Evolutionary conservation across 1,140 invertebrate species (phyloP).

Genomic region (Meloidogyne hapla): DNA sequence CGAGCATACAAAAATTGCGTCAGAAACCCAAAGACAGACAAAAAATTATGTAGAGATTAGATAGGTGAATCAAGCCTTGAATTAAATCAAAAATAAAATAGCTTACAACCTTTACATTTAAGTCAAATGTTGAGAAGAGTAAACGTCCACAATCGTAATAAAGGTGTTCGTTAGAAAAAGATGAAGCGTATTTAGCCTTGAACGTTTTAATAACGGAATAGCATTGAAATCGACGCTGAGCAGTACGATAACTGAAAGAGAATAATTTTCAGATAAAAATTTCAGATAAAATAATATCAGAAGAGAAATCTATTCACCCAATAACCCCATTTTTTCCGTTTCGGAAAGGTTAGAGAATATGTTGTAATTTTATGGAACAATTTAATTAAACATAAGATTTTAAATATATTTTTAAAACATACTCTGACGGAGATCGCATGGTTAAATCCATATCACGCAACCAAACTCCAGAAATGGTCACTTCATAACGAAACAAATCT

Average conservation of each 20-base stretch:
- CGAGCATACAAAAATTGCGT: no score
- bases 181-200: not conserved
- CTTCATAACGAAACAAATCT: constrained; percentile 5
- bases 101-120: not conserved
- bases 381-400: not conserved
- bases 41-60: no score
- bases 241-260: constrained; percentile 14
- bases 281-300: no score
- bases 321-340: no score
- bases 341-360: no score
- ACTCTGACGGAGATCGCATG: not conserved
- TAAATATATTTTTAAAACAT: not conserved
- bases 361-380: no score
- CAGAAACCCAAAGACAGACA: no score
- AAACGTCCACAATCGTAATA: constrained; percentile 29
- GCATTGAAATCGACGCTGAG: constrained; percentile 22
- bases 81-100: not conserved
- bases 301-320: not conserved
- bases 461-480: not conserved
- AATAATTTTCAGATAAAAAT: not conserved
- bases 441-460: not conserved
- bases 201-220: constrained; percentile 26
- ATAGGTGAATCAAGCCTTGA: not conserved
- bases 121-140: constrained; percentile 15
- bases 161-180: not conserved